phyloP scores from a whole-genome alignment of 2,888 invertebrate species.

The Metalampra italica region DNA sequence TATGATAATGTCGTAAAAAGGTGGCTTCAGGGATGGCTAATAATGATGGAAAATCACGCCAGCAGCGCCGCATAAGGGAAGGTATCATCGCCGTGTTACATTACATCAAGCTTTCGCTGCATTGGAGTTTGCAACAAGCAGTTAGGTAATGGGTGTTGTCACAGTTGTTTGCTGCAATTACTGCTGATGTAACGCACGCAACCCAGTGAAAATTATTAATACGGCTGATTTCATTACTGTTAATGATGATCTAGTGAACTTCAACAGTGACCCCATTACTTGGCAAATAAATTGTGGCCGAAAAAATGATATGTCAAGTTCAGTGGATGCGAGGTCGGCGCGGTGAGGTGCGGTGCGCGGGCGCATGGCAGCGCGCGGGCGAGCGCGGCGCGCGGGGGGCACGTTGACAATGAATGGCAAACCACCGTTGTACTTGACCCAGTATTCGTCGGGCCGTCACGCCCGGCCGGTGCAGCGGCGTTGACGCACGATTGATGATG shows the following conservation, averaged over 20 bases:
- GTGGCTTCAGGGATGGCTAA: constrained; percentile 46
- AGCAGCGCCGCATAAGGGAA: constrained; percentile 26
- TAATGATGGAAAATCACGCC: constrained; percentile 44
- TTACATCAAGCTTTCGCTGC: constrained; percentile 58
- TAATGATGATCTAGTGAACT: constrained; percentile 3
- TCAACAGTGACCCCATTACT: constrained; percentile 42
- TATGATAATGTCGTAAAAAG: too few relatives aligned
- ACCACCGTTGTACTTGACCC: constrained; percentile 77
- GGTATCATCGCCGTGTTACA: constrained; percentile 30
- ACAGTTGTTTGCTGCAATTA: constrained; percentile 66
- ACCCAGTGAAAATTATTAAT: constrained; percentile 12
- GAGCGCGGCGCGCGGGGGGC: constrained; percentile 21
- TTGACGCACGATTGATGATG: constrained; percentile 52
- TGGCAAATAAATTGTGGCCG: constrained; percentile 41
- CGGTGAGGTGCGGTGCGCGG: constrained; percentile 25
- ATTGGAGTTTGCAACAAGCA: constrained; percentile 48
- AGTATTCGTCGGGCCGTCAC: constrained; percentile 47
- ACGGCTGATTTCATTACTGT: background rate
- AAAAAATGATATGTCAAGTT: constrained; percentile 70
- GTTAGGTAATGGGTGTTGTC: constrained; percentile 71
- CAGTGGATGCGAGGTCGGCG: constrained; percentile 62
- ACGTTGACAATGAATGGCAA: constrained; percentile 74
- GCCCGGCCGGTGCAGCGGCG: constrained; percentile 33
- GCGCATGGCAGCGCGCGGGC: constrained; percentile 21
- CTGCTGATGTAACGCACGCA: constrained; percentile 53